Evolutionary conservation across 2,113 vertebrate genomes (phyloP).

Genomic region (Axis porcinus): DNA sequence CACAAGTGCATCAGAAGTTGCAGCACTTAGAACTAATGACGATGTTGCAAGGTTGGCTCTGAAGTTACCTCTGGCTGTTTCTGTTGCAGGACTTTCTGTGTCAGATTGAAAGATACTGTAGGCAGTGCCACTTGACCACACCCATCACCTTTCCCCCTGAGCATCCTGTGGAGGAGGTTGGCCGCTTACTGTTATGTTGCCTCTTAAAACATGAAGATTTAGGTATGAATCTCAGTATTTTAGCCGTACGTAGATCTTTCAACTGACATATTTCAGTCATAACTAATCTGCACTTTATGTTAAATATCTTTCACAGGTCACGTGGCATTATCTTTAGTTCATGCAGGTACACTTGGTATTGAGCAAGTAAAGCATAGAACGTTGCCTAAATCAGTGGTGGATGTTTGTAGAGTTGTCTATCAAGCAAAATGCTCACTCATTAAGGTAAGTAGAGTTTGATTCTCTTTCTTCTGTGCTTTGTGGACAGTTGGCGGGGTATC

Average conservation of each 20-base stretch:
- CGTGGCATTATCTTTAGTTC: slow-evolving; percentile 92
- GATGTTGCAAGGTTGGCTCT: too few species aligned
- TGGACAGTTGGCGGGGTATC: background rate
- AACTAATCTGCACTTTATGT: background rate
- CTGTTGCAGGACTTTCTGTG: slow-evolving; percentile 93
- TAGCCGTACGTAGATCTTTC: background rate
- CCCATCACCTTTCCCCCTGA: slow-evolving; percentile 97
- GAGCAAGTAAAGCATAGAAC: slow-evolving; percentile 94
- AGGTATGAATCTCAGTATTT: slow-evolving; percentile 79
- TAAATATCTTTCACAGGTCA: slow-evolving; percentile 84
- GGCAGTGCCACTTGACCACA: slow-evolving; percentile 96
- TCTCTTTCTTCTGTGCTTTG: background rate
- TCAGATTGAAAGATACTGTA: slow-evolving; percentile 97
- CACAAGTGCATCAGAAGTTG: background rate
- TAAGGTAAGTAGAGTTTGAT: slow-evolving; percentile 83
- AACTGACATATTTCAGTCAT: background rate
- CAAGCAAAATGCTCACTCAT: slow-evolving; percentile 99
- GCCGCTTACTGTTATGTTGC: slow-evolving; percentile 95
- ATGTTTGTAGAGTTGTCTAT: slow-evolving; percentile 97
- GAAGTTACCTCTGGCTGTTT: background rate
- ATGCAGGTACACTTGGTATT: slow-evolving; percentile 90
- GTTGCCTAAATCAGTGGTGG: slow-evolving; percentile 95
- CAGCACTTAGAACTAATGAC: background rate
- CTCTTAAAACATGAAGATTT: slow-evolving; percentile 98
- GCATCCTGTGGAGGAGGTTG: slow-evolving; percentile 98